Base-by-base conservation (phyloP, 2,797 vertebrate genomes). In the Astyanax mexicanus region DNA sequence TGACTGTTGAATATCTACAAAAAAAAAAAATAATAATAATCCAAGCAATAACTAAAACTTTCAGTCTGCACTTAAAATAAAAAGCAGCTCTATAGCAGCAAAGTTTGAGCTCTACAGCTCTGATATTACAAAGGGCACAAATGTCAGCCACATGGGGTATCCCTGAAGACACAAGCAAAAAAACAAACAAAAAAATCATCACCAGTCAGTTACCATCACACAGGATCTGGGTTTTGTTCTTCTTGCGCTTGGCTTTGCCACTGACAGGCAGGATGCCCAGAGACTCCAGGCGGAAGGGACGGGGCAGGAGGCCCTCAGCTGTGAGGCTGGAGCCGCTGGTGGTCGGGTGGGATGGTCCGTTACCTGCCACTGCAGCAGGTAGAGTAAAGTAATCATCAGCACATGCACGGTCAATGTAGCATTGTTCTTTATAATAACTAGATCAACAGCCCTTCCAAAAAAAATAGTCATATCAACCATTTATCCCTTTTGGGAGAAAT, bases 211-310 rank as follows among this genome's bases (percentile, higher is more conserved):
- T 86, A 17, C 83, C 85, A 3, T 90, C 86, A 11, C 42, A 81
- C 10, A 81, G 47, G 74, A 86, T 74, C 77, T 88, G 85, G 42
- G 78, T 57, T 84, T 91, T 95, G 90, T 88, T 92, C 80, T 95
- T 96, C 83, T 93, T 96, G 49, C 91, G 90, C 85, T 87, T 95
- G 77, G 86, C 87, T 86, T 94, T 94, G 74, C 86, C 54, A 3
- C 84, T 87, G 27, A 90, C 83, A 5, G 74, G 38, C 0, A 85
- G 58, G 45, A 91, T 52, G 3, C 89, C 89, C 0, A 96, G 84
- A 0, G 96, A 93, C 85, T 96, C 94, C 0, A 96, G 91, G 45
- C 95, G 93, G 85, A 96, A 96, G 23, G 97, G 96, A 0, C 95
- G 93, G 0, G 93, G 95, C 65, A 89, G 87, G 32, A 92, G 84